A percentile compares a stretch with the other conserved stretches of the same genome.
These are phyloP conservation scores for Trididemnum clinides DNA, from an alignment of 23 tunicate species.

Conservation along the genomic window DNA sequence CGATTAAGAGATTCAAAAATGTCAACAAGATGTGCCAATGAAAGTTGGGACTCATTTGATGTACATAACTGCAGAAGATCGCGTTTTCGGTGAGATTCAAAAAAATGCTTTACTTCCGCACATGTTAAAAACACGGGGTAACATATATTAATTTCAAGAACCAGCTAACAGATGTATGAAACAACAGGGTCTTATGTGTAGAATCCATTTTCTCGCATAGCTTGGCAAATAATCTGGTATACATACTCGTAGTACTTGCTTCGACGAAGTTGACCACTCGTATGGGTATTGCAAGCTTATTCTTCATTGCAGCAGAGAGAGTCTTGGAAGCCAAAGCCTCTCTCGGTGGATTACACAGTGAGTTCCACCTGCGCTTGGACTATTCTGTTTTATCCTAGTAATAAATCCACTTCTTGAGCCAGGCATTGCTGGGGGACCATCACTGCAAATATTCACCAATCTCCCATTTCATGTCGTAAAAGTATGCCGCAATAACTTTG, in stretches of 20 bases:
- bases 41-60: constrained; percentile 36
- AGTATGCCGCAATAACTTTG: constrained; percentile 27
- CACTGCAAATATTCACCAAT: constrained; percentile 60
- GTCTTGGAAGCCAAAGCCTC: constrained; percentile 34
- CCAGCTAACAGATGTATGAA: constrained; percentile 40
- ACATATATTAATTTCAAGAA: constrained; percentile 41
- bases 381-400: constrained; percentile 43
- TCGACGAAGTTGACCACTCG: constrained; percentile 46
- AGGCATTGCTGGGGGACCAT: constrained; percentile 65
- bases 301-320: constrained; percentile 22
- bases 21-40: constrained; percentile 39
- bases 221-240: too few species aligned
- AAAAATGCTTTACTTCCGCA: constrained; percentile 37
- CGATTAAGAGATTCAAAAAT: constrained; percentile 39
- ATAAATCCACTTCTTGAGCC: too few species aligned
- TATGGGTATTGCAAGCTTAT: constrained; percentile 39
- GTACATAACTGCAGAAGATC: constrained; percentile 30
- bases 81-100: constrained; percentile 27
- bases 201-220: constrained; percentile 58
- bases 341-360: constrained; percentile 53
- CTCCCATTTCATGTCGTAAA: constrained; percentile 50
- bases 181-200: constrained; percentile 36
- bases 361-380: constrained; percentile 44
- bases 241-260: too few species aligned
- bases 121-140: constrained; percentile 54